Conservation (phyloP, 2,888 invertebrate species). For the Xylocampa areola region DNA sequence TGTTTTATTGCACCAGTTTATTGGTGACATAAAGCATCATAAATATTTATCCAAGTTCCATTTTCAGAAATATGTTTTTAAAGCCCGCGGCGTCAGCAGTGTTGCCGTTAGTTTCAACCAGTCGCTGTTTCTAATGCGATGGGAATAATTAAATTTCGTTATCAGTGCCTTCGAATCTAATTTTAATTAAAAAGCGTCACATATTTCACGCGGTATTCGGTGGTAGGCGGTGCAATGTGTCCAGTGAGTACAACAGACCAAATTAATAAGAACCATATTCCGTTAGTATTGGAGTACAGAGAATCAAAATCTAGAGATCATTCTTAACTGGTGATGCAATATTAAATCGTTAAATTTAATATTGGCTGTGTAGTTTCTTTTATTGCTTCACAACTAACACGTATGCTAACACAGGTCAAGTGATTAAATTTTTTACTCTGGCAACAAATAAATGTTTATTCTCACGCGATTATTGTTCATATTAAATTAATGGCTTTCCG, state of each 20-base stretch:
- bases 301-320: slow-evolving; percentile 68
- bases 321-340: slow-evolving; percentile 76
- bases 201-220: slow-evolving; percentile 88
- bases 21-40: slow-evolving; percentile 52
- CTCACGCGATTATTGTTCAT: slow-evolving; percentile 84
- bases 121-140: slow-evolving; percentile 74
- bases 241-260: slow-evolving; percentile 72
- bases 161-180: slow-evolving; percentile 84
- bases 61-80: slow-evolving; percentile 52
- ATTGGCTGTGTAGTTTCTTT: slow-evolving; percentile 86
- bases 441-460: slow-evolving; percentile 84
- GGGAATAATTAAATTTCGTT: slow-evolving; percentile 84
- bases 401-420: slow-evolving; percentile 80
- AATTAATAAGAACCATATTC: slow-evolving; percentile 67
- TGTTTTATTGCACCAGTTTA: slow-evolving; percentile 40
- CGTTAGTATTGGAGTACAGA: slow-evolving; percentile 60
- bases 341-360: slow-evolving; percentile 89
- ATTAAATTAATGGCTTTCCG: slow-evolving; percentile 74
- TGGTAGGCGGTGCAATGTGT: slow-evolving; percentile 83
- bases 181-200: slow-evolving; percentile 89
- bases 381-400: slow-evolving; percentile 86
- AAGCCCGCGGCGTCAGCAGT: slow-evolving; percentile 55
- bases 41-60: slow-evolving; percentile 56
- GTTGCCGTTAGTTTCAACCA: slow-evolving; percentile 70
- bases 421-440: slow-evolving; percentile 78